Evolutionary conservation across 2,113 vertebrate species (phyloP).

Genomic region (Vulpes lagopus): DNA sequence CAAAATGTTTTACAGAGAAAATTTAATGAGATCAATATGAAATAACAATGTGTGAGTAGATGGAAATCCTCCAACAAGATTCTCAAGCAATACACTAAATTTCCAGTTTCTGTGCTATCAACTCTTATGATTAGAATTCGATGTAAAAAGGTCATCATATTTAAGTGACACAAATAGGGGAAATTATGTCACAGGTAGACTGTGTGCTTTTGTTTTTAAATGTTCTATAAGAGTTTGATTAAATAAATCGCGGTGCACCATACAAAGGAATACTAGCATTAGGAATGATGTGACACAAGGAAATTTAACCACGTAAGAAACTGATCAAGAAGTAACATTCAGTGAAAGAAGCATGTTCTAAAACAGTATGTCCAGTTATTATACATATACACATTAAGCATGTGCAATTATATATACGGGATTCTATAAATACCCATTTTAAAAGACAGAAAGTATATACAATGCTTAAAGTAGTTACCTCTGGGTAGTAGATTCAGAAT

Average conservation of each 20-base stretch:
- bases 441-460: not conserved
- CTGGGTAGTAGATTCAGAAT: not conserved
- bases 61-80: conserved; percentile 42
- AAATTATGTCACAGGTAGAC: not conserved
- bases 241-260: not conserved
- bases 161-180: not conserved
- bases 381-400: not conserved
- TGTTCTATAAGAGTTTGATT: not conserved
- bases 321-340: not conserved
- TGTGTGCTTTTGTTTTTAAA: not conserved
- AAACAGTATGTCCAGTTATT: not conserved
- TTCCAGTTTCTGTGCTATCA: not conserved
- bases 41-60: conserved; percentile 5
- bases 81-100: not conserved
- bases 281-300: not conserved
- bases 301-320: conserved; percentile 36
- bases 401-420: not conserved
- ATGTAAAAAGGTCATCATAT: not conserved
- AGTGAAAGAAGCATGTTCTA: not conserved
- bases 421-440: not conserved
- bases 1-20: conserved; percentile 33
- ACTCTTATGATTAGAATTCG: not conserved
- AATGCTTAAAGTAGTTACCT: not conserved
- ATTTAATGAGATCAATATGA: not conserved
- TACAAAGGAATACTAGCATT: not conserved